These are phyloP conservation scores for Polyommatus icarus DNA, from an alignment of 2,888 invertebrate species.

Conservation along the genomic window DNA sequence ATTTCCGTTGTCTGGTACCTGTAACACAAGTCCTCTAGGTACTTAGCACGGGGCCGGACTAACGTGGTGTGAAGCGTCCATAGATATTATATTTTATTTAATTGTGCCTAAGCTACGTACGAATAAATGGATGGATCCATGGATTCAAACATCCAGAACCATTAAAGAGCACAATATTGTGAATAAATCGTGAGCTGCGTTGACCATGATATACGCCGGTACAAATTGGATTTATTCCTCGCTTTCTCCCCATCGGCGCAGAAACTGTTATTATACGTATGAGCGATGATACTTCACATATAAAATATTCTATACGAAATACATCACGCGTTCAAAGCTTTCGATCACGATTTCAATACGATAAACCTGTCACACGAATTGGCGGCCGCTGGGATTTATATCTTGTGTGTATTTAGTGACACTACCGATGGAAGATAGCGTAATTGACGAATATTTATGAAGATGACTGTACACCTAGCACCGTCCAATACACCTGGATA, in stretches of 20 bases:
- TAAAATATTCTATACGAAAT: slow-evolving; percentile 65
- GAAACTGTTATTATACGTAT: slow-evolving; percentile 73
- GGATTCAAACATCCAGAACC: slow-evolving; percentile 33
- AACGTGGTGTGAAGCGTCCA: too few species aligned
- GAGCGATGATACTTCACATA: slow-evolving; percentile 73
- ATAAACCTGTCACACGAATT: slow-evolving; percentile 51
- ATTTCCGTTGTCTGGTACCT: too few species aligned
- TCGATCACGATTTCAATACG: slow-evolving; percentile 56
- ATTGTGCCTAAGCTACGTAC: too few species aligned
- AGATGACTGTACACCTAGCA: background rate
- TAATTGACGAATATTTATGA: slow-evolving; percentile 23
- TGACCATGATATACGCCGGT: slow-evolving; percentile 74
- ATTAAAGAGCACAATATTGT: slow-evolving; percentile 53
- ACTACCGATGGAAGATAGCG: slow-evolving; percentile 13
- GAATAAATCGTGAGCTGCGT: slow-evolving; percentile 68
- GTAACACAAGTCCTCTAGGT: too few species aligned
- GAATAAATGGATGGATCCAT: background rate
- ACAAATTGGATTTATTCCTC: slow-evolving; percentile 77
- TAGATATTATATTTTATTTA: too few species aligned
- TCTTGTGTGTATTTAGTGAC: slow-evolving; percentile 30
- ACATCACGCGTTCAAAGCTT: slow-evolving; percentile 59
- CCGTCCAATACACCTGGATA: background rate
- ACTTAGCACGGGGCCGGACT: too few species aligned
- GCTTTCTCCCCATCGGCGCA: slow-evolving; percentile 66
- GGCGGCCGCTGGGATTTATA: slow-evolving; percentile 46